These are phyloP conservation scores for Alauda arvensis DNA, from an alignment of 2,797 vertebrate genomes.

Conservation along the genomic window DNA sequence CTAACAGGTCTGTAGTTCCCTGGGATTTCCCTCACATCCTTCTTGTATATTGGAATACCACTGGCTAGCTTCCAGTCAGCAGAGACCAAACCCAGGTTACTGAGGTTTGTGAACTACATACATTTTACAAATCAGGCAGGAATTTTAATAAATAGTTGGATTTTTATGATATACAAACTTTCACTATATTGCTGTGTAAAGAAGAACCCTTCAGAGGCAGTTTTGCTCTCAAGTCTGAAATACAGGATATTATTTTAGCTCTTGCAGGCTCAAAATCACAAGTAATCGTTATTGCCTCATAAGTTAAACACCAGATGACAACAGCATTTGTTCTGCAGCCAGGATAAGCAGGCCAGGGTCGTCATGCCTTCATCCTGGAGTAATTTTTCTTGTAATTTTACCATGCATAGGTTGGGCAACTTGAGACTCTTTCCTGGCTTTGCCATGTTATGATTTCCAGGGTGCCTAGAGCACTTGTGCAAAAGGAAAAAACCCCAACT, in stretches of 20 bases:
- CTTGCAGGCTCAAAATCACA: slow-evolving; percentile 46
- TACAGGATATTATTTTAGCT: slow-evolving; percentile 27
- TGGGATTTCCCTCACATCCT: background rate
- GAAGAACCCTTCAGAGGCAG: background rate
- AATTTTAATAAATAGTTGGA: background rate
- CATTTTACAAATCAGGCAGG: background rate
- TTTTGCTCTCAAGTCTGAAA: background rate
- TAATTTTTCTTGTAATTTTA: slow-evolving; percentile 63
- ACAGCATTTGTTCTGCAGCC: slow-evolving; percentile 58
- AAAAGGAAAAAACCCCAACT: background rate
- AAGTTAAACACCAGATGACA: slow-evolving; percentile 44
- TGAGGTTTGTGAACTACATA: background rate
- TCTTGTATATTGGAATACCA: background rate
- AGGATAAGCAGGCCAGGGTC: slow-evolving; percentile 60
- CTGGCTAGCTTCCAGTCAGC: background rate
- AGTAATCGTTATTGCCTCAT: slow-evolving; percentile 31
- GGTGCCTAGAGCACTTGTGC: background rate
- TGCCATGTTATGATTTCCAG: slow-evolving; percentile 5
- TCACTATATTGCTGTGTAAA: background rate
- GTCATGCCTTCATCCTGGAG: slow-evolving; percentile 57
- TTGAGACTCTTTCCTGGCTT: slow-evolving; percentile 34
- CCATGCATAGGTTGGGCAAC: slow-evolving; percentile 35
- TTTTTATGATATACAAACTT: background rate
- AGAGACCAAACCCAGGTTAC: background rate
- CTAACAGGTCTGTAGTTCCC: background rate